A percentile compares a stretch with the other conserved stretches of the same genome.
Conservation (phyloP, 1,140 invertebrate species). For the Oedothorax gibbosus region DNA sequence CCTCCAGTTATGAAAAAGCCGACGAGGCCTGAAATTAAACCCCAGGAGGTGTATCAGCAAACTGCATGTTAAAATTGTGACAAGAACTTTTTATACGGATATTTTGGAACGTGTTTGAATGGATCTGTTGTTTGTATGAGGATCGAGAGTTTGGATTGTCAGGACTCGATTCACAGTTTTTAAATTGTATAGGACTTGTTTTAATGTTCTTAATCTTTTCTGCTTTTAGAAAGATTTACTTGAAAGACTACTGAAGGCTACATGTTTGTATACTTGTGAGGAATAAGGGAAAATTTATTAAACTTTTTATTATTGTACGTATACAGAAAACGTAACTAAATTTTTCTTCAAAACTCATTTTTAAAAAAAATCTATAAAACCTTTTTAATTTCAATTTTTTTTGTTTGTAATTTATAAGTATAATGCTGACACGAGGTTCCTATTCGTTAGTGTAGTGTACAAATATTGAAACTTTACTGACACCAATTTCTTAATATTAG, state of each 20-base stretch:
- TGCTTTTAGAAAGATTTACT: conserved; percentile 28
- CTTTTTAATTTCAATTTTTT: not conserved
- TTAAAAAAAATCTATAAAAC: not conserved
- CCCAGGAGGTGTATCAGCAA: conserved; percentile 50
- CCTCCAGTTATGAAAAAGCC: conserved; percentile 80
- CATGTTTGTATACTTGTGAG: conserved; percentile 29
- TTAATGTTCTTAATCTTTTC: conserved; percentile 24
- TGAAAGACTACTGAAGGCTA: conserved; percentile 9
- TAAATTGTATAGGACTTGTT: conserved; percentile 45
- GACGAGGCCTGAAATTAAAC: conserved; percentile 63
- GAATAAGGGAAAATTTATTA: conserved; percentile 18
- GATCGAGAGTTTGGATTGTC: not conserved
- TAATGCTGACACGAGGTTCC: not conserved
- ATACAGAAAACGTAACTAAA: not conserved
- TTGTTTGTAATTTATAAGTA: not conserved
- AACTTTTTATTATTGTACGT: not conserved
- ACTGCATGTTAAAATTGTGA: conserved; percentile 41
- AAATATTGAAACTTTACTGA: not conserved
- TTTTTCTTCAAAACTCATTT: not conserved
- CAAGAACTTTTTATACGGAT: conserved; percentile 23
- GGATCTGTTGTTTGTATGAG: conserved; percentile 16
- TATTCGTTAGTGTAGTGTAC: no score
- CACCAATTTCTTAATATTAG: not conserved
- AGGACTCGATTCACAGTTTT: conserved; percentile 19
- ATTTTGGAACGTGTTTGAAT: not conserved